These are phyloP conservation scores for Prosapia bicincta DNA, from an alignment of 2,888 invertebrate species.

Conservation along the genomic window DNA sequence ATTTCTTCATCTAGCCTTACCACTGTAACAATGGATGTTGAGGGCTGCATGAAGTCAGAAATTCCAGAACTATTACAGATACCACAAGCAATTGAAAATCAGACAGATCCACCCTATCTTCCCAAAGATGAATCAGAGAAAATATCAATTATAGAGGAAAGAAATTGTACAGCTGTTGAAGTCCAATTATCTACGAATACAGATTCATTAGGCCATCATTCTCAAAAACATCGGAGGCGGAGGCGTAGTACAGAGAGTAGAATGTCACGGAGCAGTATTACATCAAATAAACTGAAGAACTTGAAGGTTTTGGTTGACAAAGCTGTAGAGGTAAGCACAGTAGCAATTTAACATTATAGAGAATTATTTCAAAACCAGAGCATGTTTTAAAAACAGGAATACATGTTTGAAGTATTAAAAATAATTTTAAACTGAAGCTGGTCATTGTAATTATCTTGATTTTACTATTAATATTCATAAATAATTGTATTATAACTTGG, in stretches of 20 bases:
- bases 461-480: too few relatives aligned
- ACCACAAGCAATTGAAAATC: not conserved
- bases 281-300: constrained; percentile 33
- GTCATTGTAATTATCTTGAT: too few relatives aligned
- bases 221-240: constrained; percentile 17
- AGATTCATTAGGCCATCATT: not conserved
- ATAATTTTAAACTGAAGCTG: too few relatives aligned
- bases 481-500: too few relatives aligned
- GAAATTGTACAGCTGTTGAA: not conserved
- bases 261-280: constrained; percentile 21
- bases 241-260: constrained; percentile 27
- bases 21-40: not conserved
- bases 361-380: too few relatives aligned
- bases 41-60: not conserved
- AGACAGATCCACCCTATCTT: not conserved
- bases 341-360: too few relatives aligned
- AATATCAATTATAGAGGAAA: not conserved
- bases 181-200: not conserved
- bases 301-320: constrained; percentile 35
- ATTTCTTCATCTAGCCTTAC: not conserved
- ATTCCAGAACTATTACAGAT: not conserved
- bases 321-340: constrained; percentile 36
- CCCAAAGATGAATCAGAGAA: not conserved
- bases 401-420: too few relatives aligned
- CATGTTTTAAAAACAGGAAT: too few relatives aligned